phyloP scores from a whole-genome alignment of 2,113 vertebrate genomes.

The Scomber japonicus region DNA sequence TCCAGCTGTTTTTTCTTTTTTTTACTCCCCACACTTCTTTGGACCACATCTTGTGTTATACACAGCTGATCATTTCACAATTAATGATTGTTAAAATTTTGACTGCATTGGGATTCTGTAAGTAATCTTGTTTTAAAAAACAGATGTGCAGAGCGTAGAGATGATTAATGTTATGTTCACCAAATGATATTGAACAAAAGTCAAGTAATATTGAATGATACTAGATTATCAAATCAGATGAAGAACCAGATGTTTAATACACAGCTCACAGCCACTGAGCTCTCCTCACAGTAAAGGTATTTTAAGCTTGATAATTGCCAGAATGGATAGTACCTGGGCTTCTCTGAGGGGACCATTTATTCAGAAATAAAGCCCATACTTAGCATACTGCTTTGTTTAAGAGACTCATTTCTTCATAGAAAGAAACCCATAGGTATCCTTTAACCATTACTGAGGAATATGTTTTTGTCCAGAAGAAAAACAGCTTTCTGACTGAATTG shows the following conservation, averaged over 20 bases:
- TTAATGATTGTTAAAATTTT: conserved; percentile 6
- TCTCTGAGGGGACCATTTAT: conserved; percentile 11
- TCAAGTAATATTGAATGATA: not conserved
- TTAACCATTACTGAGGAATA: not conserved
- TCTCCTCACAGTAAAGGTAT: not conserved
- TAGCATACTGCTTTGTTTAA: not conserved
- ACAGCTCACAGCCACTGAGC: not conserved
- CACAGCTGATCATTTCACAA: conserved; percentile 39
- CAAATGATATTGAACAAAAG: conserved; percentile 1
- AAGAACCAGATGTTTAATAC: not conserved
- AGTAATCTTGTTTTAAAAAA: not conserved
- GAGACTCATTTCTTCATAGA: not conserved
- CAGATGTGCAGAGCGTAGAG: not conserved
- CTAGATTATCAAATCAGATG: not conserved
- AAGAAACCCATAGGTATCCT: not conserved
- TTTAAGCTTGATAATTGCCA: conserved; percentile 3
- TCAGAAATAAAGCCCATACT: conserved; percentile 11
- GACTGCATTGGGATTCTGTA: not conserved
- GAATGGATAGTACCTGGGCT: conserved; percentile 4
- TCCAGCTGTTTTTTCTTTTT: conserved; percentile 42
- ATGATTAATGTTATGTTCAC: not conserved
- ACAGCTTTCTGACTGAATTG: not conserved
- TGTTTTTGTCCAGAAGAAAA: not conserved
- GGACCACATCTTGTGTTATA: conserved; percentile 30
- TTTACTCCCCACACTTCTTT: conserved; percentile 8